Conservation (phyloP, 2,797 vertebrate genomes). For the Dipus sagitta region DNA sequence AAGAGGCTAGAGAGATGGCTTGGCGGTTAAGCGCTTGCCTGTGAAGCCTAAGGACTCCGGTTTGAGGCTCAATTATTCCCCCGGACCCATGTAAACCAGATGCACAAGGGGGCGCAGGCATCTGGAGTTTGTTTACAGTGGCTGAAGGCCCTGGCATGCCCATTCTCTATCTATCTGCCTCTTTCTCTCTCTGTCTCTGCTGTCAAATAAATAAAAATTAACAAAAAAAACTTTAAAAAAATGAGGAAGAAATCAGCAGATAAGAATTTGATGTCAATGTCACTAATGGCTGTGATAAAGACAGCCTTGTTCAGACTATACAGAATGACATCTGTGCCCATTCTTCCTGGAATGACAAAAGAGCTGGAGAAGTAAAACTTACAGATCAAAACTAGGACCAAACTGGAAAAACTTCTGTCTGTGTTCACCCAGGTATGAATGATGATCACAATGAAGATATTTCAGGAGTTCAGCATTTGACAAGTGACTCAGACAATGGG, state of each 20-base stretch:
- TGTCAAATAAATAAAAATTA: no score
- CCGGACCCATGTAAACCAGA: no score
- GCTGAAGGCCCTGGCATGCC: no score
- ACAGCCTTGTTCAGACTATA: conserved; percentile 83
- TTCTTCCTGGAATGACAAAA: conserved; percentile 87
- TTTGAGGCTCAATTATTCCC: no score
- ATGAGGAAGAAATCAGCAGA: conserved; percentile 79
- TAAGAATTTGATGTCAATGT: conserved; percentile 84
- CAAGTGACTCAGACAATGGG: conserved; percentile 98
- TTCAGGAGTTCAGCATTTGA: conserved; percentile 90
- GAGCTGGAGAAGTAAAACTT: conserved; percentile 79
- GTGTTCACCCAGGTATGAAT: conserved; percentile 84
- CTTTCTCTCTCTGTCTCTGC: no score
- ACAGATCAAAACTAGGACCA: conserved; percentile 82
- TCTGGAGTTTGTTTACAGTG: no score
- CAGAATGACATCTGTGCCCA: conserved; percentile 88
- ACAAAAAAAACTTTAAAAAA: no score
- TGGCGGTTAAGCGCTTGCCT: no score
- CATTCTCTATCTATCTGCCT: no score
- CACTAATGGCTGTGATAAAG: conserved; percentile 88
- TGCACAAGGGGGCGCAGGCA: no score
- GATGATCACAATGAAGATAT: conserved; percentile 88
- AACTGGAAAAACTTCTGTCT: conserved; percentile 78
- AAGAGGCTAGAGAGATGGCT: conserved; percentile 7
- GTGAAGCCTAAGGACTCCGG: no score